phyloP scores from a whole-genome alignment of 2,888 invertebrate species.

The Malthinus seriepunctatus region DNA sequence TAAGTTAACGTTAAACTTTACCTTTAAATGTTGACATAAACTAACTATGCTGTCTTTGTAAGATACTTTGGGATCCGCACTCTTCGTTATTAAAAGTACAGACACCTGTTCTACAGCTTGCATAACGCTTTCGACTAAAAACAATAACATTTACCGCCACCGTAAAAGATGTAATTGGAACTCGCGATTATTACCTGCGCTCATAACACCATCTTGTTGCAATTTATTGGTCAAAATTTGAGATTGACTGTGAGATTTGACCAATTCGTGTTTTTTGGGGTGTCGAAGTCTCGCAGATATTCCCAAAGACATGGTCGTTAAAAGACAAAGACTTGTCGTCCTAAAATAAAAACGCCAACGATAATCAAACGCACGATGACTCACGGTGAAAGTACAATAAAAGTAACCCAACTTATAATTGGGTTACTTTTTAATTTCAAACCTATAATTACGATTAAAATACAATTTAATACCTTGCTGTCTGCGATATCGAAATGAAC shows the following conservation, averaged over 20 bases:
- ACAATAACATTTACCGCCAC: background rate
- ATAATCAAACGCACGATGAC: background rate
- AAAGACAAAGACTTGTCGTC: conserved; percentile 30
- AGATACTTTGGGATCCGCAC: conserved; percentile 63
- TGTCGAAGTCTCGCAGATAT: conserved; percentile 52
- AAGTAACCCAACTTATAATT: no score
- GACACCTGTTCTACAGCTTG: conserved; percentile 82
- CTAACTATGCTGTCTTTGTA: conserved; percentile 72
- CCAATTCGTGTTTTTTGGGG: conserved; percentile 51
- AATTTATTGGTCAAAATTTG: conserved; percentile 53
- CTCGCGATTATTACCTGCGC: conserved; percentile 45
- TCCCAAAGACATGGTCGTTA: conserved; percentile 50
- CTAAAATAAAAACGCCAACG: conserved; percentile 36
- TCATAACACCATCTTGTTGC: conserved; percentile 53
- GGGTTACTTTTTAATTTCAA: no score
- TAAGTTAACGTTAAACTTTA: conserved; percentile 40
- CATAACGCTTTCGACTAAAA: conserved; percentile 78
- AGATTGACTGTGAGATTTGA: conserved; percentile 52
- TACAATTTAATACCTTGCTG: no score
- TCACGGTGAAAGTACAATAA: background rate
- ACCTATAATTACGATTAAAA: no score
- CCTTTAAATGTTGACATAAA: conserved; percentile 80
- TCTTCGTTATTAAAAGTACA: conserved; percentile 74
- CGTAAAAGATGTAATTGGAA: conserved; percentile 1
- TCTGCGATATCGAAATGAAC: no score